Base-by-base conservation (phyloP, 1,140 invertebrate genomes). In the Aphis craccivora region DNA sequence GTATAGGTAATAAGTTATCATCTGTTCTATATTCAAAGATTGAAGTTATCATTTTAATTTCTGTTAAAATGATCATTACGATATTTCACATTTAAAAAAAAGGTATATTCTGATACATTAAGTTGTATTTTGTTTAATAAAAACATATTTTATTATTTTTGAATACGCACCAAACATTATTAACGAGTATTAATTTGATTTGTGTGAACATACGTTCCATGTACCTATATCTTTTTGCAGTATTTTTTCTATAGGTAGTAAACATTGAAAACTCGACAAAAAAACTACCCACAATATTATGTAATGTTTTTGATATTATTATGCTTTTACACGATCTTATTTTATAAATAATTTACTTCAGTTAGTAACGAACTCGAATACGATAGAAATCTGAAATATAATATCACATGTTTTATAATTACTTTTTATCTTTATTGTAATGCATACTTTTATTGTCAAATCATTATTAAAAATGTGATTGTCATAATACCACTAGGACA, bases 381-480 rank as follows among this genome's bases (percentile, higher is more conserved):
- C 0, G 60, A 67, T 76, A 76, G 60, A 76, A 76, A 76, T 76
- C 60, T n/a, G 60, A 76, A 67, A 76, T 76, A 76, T 76, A 76
- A 76, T 76, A 76, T 83, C 81, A 40, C 81, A 83, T 40, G 35
- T 40, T 9, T 40, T 40, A 37, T 40, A 84, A 76, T 76, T 25
- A 40, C 40, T 84, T 84, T 83, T 84, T 84, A 40, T 43, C 35
- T 40, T 84, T 84, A 40, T 84, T 84, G 9, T 84, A 43, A 84
- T 40, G 35, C 20, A 83, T 43, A 84, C 9, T 84, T 84, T 84
- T 43, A 84, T 84, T 84, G 83, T 84, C 83, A 84, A 84, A 84
- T 84, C 40, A 84, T 40, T 84, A 43, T 84, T 84, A 43, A 84
- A 84, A 84, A 84, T 22, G 9, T 84, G 83, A 37, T 43, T 84